Percentiles rank a stretch among this genome's conserved stretches.
phyloP scores from a whole-genome alignment of 1,140 invertebrate species.

The Asobara japonica region DNA sequence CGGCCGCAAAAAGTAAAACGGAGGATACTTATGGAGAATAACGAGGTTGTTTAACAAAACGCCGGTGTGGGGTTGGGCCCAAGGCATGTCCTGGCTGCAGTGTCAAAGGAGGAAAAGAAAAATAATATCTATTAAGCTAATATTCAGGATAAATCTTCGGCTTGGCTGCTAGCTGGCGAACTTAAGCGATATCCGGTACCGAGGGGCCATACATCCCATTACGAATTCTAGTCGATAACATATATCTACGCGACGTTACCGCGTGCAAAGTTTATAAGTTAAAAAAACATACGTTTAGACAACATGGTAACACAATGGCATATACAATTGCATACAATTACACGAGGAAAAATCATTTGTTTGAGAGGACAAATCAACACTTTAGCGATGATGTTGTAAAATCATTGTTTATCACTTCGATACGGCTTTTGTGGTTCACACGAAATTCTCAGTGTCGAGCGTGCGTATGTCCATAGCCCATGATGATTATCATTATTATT shows the following conservation, averaged over 20 bases:
- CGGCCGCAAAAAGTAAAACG: constrained; percentile 65
- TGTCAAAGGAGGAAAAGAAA: no score
- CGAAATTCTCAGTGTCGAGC: constrained; percentile 18
- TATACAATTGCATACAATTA: neutral
- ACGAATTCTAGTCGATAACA: constrained; percentile 67
- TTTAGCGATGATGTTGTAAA: neutral
- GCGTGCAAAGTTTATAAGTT: constrained; percentile 40
- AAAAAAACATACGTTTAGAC: no score
- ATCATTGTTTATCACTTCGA: no score
- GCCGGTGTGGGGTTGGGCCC: constrained; percentile 16
- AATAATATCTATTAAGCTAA: constrained; percentile 3
- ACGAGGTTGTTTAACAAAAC: constrained; percentile 22
- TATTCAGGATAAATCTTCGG: constrained; percentile 1
- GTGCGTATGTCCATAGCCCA: constrained; percentile 46
- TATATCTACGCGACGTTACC: constrained; percentile 56
- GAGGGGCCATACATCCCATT: constrained; percentile 61
- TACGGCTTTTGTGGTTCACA: no score
- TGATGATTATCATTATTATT: constrained; percentile 51
- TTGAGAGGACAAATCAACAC: neutral
- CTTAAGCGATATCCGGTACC: constrained; percentile 53
- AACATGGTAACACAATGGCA: constrained; percentile 4
- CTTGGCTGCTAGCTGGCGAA: constrained; percentile 41
- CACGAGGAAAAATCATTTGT: neutral
- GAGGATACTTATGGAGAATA: constrained; percentile 41
- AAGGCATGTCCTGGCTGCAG: constrained; percentile 5